Conservation (phyloP, 2,888 invertebrate genomes). For the Stenichneumon culpator region DNA sequence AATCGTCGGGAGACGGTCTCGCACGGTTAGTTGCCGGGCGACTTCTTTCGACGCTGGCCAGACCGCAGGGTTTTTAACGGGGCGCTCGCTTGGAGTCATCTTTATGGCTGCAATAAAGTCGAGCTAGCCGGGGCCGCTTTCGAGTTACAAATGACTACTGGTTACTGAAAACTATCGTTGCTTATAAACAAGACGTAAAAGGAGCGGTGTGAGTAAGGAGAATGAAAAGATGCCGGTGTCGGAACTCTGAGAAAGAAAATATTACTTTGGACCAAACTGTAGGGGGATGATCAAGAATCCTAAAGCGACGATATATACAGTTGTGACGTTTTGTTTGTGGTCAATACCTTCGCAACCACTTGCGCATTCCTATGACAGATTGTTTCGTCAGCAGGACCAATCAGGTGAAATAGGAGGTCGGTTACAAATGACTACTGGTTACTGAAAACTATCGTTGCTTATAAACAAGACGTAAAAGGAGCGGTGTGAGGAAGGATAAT, state of each 20-base stretch:
- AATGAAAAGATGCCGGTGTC: conserved; percentile 5
- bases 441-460: conserved; percentile 78
- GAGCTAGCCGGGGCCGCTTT: conserved; percentile 72
- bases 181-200: conserved; percentile 54
- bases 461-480: conserved; percentile 48
- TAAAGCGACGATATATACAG: no score
- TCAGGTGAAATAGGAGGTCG: conserved; percentile 75
- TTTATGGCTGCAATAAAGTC: conserved; percentile 81
- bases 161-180: conserved; percentile 79
- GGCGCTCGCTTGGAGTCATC: conserved; percentile 73
- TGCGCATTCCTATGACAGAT: neutral
- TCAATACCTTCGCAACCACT: no score
- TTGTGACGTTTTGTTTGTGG: no score
- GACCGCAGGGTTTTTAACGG: neutral
- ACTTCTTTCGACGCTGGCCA: neutral
- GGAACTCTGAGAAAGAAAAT: neutral
- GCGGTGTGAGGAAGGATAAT: conserved; percentile 27
- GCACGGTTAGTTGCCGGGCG: neutral
- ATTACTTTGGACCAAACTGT: neutral
- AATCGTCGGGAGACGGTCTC: conserved; percentile 49
- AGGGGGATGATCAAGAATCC: no score
- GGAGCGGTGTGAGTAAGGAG: conserved; percentile 28
- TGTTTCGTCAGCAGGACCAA: conserved; percentile 34
- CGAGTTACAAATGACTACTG: conserved; percentile 80
- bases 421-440: conserved; percentile 79